Conservation (phyloP, 2,113 vertebrate genomes). For the Lycaon pictus region DNA sequence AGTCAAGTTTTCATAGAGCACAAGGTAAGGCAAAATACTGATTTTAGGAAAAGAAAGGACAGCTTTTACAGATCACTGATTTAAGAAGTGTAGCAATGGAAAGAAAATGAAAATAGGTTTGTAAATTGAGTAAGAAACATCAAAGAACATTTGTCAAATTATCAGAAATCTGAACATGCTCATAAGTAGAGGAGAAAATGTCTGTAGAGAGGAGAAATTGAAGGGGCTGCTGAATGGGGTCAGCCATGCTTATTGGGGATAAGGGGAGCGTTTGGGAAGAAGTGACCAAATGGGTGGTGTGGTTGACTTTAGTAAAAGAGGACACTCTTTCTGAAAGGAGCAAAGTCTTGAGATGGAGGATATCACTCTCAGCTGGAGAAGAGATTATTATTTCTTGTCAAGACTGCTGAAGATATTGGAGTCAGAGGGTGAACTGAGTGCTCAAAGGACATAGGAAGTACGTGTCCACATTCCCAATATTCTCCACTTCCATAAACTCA, state of each 20-base stretch:
- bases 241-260: background rate
- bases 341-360: background rate
- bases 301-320: background rate
- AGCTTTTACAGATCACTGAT: background rate
- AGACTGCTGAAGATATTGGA: background rate
- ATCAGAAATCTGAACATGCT: background rate
- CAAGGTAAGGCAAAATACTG: background rate
- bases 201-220: background rate
- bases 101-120: background rate
- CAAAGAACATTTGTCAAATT: background rate
- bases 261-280: background rate
- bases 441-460: background rate
- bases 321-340: background rate
- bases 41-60: background rate
- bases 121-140: background rate
- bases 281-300: background rate
- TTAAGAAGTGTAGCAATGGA: background rate
- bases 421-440: background rate
- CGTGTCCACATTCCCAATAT: accelerated
- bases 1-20: background rate
- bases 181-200: background rate
- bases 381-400: background rate
- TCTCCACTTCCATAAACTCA: background rate
- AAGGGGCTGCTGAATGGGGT: too few species aligned
- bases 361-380: background rate